These are phyloP conservation scores for Sturnira hondurensis DNA, from an alignment of 2,113 vertebrate genomes.

Conservation along the genomic window DNA sequence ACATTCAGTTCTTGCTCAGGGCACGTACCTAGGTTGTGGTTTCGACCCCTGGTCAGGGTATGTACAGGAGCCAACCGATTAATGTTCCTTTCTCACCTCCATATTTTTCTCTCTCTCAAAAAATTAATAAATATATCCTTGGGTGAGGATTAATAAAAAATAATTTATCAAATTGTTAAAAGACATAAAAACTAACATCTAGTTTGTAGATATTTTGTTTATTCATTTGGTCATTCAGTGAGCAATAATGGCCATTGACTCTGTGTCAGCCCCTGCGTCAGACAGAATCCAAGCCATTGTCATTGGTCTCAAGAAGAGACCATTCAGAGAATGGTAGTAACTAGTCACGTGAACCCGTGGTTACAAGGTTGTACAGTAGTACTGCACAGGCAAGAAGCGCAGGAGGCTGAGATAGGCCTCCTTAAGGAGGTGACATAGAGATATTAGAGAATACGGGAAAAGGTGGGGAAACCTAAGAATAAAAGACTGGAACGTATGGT, in stretches of 20 bases:
- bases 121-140: too few relatives aligned
- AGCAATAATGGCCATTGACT: background rate
- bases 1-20: too few relatives aligned
- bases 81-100: too few relatives aligned
- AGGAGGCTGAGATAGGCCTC: background rate
- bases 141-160: background rate
- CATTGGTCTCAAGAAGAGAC: background rate
- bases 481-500: background rate
- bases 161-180: background rate
- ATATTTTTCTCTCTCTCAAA: too few relatives aligned
- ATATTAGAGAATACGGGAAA: background rate
- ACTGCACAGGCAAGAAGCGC: background rate
- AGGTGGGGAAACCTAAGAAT: background rate
- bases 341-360: background rate
- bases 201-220: background rate
- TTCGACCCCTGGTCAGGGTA: too few relatives aligned
- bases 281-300: background rate
- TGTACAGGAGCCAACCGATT: too few relatives aligned
- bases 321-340: background rate
- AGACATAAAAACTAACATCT: background rate
- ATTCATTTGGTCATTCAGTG: background rate
- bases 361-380: background rate
- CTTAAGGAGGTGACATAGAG: background rate
- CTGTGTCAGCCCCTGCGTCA: background rate
- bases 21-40: too few relatives aligned